Percentiles rank a stretch among this genome's conserved stretches.
These are phyloP conservation scores for Pseudopleuronectes americanus DNA, from an alignment of 2,797 vertebrate genomes.

Conservation along the genomic window DNA sequence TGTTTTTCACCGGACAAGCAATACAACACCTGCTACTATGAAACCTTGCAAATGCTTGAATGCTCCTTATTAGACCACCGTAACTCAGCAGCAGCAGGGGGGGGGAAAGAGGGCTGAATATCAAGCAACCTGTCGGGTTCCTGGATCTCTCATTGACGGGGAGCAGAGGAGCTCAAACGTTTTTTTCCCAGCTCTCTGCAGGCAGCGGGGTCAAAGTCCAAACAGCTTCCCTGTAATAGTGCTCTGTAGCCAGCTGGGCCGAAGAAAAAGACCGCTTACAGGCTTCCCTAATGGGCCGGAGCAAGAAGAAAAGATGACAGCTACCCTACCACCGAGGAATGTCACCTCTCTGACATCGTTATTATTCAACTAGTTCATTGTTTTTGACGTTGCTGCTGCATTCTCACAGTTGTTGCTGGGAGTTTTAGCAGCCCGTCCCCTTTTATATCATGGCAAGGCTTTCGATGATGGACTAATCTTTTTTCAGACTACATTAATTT, in stretches of 20 bases:
- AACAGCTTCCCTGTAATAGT: constrained; percentile 65
- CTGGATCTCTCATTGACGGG: constrained; percentile 41
- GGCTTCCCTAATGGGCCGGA: constrained; percentile 50
- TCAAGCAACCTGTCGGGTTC: constrained; percentile 51
- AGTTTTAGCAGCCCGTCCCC: not conserved
- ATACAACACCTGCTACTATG: constrained; percentile 46
- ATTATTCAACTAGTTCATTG: constrained; percentile 33
- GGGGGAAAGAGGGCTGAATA: constrained; percentile 35
- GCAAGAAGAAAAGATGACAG: constrained; percentile 51
- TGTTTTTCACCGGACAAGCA: constrained; percentile 25
- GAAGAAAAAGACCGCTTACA: constrained; percentile 40
- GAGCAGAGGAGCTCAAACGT: constrained; percentile 50
- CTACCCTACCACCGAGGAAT: constrained; percentile 54
- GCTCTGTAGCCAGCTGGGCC: constrained; percentile 55
- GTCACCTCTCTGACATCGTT: constrained; percentile 60
- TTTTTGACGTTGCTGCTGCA: constrained; percentile 14
- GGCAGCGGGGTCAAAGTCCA: constrained; percentile 71
- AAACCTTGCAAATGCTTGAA: constrained; percentile 39
- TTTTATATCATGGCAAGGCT: not conserved
- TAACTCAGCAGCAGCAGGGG: constrained; percentile 45
- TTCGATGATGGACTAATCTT: not conserved
- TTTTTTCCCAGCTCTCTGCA: constrained; percentile 59
- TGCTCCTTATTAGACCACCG: constrained; percentile 54
- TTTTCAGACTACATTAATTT: not conserved
- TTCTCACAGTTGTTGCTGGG: constrained; percentile 15